Evolutionary conservation across 1,140 invertebrate species (phyloP).

Genomic region (Saccostrea glomerata): DNA sequence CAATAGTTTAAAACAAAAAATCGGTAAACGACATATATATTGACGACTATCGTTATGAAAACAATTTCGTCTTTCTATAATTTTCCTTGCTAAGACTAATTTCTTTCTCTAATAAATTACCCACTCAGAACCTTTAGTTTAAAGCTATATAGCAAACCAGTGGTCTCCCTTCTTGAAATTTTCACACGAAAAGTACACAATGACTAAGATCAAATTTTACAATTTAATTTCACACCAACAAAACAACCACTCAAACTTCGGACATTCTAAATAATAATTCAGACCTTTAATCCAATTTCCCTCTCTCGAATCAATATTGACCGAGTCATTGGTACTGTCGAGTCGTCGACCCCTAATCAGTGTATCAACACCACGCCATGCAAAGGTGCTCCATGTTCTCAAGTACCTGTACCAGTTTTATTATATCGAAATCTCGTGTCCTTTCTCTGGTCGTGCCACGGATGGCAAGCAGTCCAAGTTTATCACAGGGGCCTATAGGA

Average conservation of each 20-base stretch:
- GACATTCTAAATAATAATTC: constrained; percentile 4
- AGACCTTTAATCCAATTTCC: constrained; percentile 33
- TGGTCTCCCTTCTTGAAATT: neutral
- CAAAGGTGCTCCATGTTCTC: neutral
- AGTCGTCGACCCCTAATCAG: neutral
- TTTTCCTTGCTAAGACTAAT: neutral
- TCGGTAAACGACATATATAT: too few species aligned
- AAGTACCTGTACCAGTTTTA: neutral
- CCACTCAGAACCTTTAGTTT: neutral
- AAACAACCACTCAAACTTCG: neutral
- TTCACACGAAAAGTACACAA: constrained; percentile 13
- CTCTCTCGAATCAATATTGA: constrained; percentile 19
- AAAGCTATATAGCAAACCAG: neutral
- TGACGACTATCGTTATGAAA: too few species aligned
- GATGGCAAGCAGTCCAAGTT: neutral
- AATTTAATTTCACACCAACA: neutral
- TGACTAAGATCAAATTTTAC: neutral
- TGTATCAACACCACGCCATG: neutral
- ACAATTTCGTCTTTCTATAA: neutral
- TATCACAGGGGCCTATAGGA: neutral
- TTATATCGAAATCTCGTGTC: neutral
- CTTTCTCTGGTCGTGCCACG: too few species aligned
- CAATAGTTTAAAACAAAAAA: neutral
- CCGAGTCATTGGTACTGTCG: constrained; percentile 4
- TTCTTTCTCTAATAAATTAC: neutral